Evolutionary conservation across 2,113 vertebrate genomes (phyloP).

Genomic region (Microcebus jonahi): DNA sequence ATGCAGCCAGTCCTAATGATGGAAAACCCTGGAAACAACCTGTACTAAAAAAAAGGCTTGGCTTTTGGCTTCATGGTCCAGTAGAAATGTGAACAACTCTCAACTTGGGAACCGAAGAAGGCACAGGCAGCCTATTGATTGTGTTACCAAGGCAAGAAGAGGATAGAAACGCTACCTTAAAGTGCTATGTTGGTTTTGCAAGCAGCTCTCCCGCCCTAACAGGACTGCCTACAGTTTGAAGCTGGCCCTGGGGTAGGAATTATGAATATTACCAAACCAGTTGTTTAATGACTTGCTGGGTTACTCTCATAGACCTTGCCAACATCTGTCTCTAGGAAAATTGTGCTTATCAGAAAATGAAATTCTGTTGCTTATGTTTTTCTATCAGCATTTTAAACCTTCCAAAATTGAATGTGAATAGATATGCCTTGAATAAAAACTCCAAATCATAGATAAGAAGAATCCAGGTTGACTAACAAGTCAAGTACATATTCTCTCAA

Average conservation of each 20-base stretch:
- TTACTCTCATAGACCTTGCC: neutral
- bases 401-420: neutral
- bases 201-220: neutral
- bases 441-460: neutral
- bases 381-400: neutral
- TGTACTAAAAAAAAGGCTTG: neutral
- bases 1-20: neutral
- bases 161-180: neutral
- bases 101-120: neutral
- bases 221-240: neutral
- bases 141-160: neutral
- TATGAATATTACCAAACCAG: neutral
- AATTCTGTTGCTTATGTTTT: slow-evolving; percentile 28
- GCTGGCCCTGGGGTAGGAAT: neutral
- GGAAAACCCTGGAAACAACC: neutral
- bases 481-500: neutral
- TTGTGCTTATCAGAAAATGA: neutral
- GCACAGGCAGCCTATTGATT: neutral
- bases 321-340: neutral
- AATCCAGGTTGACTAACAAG: neutral
- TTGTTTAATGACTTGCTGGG: neutral
- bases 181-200: neutral
- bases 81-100: neutral
- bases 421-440: neutral
- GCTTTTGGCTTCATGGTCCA: neutral